Evolutionary conservation across 2,888 invertebrate genomes (phyloP).

Genomic region (Tenthredo amoena): DNA sequence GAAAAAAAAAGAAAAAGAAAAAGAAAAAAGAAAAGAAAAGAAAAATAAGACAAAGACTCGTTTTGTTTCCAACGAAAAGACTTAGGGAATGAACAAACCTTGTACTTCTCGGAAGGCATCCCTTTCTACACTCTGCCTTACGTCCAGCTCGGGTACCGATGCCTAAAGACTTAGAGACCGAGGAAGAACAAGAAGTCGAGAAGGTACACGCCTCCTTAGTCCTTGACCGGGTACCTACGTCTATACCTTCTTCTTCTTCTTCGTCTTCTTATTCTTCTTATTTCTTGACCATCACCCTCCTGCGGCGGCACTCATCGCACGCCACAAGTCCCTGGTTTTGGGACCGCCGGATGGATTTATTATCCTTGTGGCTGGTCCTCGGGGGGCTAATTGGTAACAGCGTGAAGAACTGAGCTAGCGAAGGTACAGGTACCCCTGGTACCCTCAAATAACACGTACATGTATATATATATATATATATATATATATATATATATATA

Average conservation of each 20-base stretch:
- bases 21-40: background rate
- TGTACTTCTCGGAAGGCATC: background rate
- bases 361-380: slow-evolving; percentile 58
- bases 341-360: slow-evolving; percentile 67
- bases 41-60: background rate
- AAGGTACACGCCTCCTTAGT: slow-evolving; percentile 46
- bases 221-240: slow-evolving; percentile 11
- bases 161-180: background rate
- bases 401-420: slow-evolving; percentile 61
- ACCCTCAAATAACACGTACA: slow-evolving; percentile 10
- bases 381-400: slow-evolving; percentile 71
- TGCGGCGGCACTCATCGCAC: slow-evolving; percentile 68
- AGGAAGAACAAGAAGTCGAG: slow-evolving; percentile 32
- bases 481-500: background rate
- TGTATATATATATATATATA: background rate
- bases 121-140: background rate
- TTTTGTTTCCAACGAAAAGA: background rate
- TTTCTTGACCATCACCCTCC: slow-evolving; percentile 56
- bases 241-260: background rate
- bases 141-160: background rate
- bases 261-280: slow-evolving; percentile 9
- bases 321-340: slow-evolving; percentile 58
- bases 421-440: slow-evolving; percentile 33
- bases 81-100: background rate
- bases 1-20: background rate